Base-by-base conservation (phyloP, 2,113 vertebrate species). In the Platycercus adscitus region DNA sequence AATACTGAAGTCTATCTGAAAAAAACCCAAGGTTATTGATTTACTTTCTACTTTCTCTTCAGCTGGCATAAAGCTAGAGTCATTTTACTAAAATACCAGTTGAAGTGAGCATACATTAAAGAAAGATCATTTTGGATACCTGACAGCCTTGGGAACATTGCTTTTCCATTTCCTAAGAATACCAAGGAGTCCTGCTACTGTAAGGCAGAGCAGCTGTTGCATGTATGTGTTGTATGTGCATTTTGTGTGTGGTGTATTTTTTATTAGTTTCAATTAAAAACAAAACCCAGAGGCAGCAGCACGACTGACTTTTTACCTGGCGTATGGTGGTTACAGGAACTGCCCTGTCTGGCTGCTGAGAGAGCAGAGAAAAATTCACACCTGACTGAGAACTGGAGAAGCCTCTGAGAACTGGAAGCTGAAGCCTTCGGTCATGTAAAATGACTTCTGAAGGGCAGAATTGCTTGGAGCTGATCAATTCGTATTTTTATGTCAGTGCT, bases 121-220 rank as follows among this genome's bases (percentile, higher is more conserved):
- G 56, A 79, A 89, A 94, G 55, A 86, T 73, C 10, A 71, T 68
- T 93, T 94, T 77, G 68, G 95, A 91, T 92, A 90, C 83, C 80
- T 75, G 80, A 81, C 86, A 88, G 21, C 61, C 65, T 78, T 83
- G 60, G 72, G 61, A 95, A 44, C 23, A 6, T 26, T 89, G 61
- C 52, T 80, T 81, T 89, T 61, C 66, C 26, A 8, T 79, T 95
- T 79, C 60, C 85, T 75, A 31, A 64, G 81, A 91, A 75, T 69
- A 92, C 86, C 73, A 80, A 29, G 39, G 72, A 75, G 56, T 93
- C 91, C 90, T 93, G 73, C 83, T 86, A 25, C 75, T 73, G 15
- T 0, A 10, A 70, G 64, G 56, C 70, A 86, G 87, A 93, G 55
- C 39, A 77, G 78, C 83, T 93, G 65, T 56, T 69, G 75, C 3